Evolutionary conservation across 2,888 invertebrate species (phyloP), one percentile per base, ranked within the genome.

Genomic region (Lasius fuliginosus): DNA sequence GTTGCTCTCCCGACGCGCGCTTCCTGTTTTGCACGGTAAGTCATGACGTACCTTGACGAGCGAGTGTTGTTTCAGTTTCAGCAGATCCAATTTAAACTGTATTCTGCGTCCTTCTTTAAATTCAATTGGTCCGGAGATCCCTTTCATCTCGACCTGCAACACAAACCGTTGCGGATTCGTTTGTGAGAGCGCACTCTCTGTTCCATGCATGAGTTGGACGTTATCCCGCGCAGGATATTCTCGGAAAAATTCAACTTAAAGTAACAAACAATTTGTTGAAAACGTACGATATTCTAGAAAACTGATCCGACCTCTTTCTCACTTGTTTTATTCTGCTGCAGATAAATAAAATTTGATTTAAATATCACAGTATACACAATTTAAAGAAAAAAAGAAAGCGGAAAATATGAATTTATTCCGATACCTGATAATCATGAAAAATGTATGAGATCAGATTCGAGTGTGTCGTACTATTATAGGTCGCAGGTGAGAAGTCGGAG

Each of bases 91-190:
- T 92, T 97, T 97, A 92, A 98, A 97, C 92, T 97, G 96, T 74
- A 97, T 96, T 79, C 98, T 95, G 76, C 96, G 96, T 0, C 98
- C 98, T 94, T 97, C 97, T 93, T 97, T 97, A 95, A 98, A 98
- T 94, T 97, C 97, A 87, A 98, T 97, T 27, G 97, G 97, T 0
- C 98, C 98, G 40, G 97, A 97, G 75, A 98, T 95, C 6, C 98
- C 98, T 93, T 97, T 97, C 95, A 97, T 97, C 94, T 97, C 97
- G 74, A 97, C 97, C 97, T 97, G 94, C 46, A 94, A 94, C 69
- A 84, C 81, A 88, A 77, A 83, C 9, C 60, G 8, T 46, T 33
- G 27, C 33, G 30, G n/a, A 73, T 58, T 60, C 76, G 42, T 71
- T 68, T 33, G 42, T 67, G 67, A 76, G 12, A 73, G 18, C 6